Conservation (phyloP, 2,113 vertebrate genomes). For the Periophthalmodon schlosseri region DNA sequence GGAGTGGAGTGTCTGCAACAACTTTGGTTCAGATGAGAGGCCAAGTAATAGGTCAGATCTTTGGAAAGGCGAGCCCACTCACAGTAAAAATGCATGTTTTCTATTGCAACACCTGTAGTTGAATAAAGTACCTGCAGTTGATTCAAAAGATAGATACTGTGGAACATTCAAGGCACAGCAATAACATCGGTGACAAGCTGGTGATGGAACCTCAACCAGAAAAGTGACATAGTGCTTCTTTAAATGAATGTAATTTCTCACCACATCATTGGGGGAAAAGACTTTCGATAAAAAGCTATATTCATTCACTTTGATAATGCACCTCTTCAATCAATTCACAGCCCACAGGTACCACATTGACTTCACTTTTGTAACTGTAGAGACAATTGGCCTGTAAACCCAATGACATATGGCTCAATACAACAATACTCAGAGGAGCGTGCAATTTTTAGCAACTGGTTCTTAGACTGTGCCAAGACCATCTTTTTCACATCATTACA, state of each 20-base stretch:
- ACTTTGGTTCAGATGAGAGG: too few species aligned
- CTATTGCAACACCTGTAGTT: neutral
- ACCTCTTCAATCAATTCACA: neutral
- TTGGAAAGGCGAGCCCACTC: too few species aligned
- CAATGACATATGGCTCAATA: slow-evolving; percentile 5
- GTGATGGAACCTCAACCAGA: too few species aligned
- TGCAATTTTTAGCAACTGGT: slow-evolving; percentile 1
- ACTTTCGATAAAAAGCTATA: neutral
- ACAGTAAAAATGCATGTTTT: too few species aligned
- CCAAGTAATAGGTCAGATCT: too few species aligned
- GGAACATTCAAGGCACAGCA: neutral
- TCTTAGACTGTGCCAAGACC: neutral
- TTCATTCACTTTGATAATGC: neutral
- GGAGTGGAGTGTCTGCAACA: too few species aligned
- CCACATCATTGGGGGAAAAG: neutral
- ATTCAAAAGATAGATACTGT: neutral
- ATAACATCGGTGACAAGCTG: neutral
- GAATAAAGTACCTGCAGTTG: too few species aligned
- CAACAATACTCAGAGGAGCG: neutral
- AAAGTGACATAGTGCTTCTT: too few species aligned
- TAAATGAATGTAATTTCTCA: too few species aligned
- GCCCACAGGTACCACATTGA: neutral
- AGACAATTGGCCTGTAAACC: neutral
- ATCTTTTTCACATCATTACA: slow-evolving; percentile 2
- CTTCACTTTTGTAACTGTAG: neutral